A percentile compares a stretch with the other conserved stretches of the same genome.
phyloP scores from a whole-genome alignment of 2,888 invertebrate species.

The Brachypalpus laphriformis region DNA sequence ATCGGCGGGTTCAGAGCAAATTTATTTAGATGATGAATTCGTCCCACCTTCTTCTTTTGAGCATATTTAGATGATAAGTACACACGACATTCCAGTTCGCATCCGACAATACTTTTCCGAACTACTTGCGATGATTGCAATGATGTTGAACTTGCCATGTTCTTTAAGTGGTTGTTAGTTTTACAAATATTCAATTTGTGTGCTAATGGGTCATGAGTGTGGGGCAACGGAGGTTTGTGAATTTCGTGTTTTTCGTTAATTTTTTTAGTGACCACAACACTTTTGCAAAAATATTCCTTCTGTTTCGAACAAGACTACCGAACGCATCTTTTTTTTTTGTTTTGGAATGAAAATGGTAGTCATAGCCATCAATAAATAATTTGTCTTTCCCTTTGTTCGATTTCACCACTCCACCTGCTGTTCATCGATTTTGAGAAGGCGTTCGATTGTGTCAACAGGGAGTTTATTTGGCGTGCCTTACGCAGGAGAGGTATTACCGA shows the following conservation, averaged over 20 bases:
- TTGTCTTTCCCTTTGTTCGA: constrained; percentile 5
- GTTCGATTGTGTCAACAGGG: too few species aligned
- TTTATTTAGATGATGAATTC: constrained; percentile 3
- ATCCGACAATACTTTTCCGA: too few species aligned
- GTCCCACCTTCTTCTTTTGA: background rate
- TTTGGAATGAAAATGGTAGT: background rate
- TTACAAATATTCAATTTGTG: constrained; percentile 5
- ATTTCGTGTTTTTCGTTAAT: too few species aligned
- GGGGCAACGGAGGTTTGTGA: constrained; percentile 16
- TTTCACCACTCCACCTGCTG: too few species aligned
- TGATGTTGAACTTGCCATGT: constrained; percentile 22
- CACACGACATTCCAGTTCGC: too few species aligned
- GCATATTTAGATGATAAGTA: constrained; percentile 9
- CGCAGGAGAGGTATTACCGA: too few species aligned
- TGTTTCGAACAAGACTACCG: too few species aligned
- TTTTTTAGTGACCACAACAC: too few species aligned
- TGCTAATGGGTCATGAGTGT: constrained; percentile 7
- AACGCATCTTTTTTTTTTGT: background rate
- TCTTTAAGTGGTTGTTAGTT: constrained; percentile 8
- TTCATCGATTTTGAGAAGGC: too few species aligned
- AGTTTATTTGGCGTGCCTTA: too few species aligned
- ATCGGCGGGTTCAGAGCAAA: background rate
- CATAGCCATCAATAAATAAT: background rate
- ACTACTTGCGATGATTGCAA: constrained; percentile 24
- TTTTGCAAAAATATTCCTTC: too few species aligned